Evolutionary conservation across 2,797 vertebrate species (phyloP).

Genomic region (Pipistrellus pipistrellus): DNA sequence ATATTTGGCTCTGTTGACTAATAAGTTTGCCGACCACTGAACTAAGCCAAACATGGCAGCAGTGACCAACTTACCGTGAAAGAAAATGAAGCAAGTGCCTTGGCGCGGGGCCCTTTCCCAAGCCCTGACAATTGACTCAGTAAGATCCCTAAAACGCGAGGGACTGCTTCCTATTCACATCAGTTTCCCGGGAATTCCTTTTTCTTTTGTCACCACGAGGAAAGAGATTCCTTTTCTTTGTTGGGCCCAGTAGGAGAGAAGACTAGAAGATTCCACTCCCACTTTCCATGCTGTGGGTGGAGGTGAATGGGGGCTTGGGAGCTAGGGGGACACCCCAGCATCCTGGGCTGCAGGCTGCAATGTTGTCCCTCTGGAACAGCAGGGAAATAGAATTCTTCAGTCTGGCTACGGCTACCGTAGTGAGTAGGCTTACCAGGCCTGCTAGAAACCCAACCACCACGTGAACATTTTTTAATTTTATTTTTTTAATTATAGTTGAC

Average conservation of each 20-base stretch:
- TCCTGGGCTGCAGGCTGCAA: not conserved
- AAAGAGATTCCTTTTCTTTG: not conserved
- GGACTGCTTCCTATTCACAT: not conserved
- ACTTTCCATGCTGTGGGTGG: not conserved
- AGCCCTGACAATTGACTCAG: not conserved
- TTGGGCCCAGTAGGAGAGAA: not conserved
- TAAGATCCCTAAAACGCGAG: not conserved
- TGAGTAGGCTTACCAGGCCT: not conserved
- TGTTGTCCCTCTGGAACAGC: not conserved
- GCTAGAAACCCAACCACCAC: not conserved
- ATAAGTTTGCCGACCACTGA: no score
- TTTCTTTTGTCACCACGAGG: not conserved
- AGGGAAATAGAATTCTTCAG: not conserved
- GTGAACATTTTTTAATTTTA: not conserved
- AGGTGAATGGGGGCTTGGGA: not conserved
- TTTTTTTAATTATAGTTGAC: not conserved
- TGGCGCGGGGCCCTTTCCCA: not conserved
- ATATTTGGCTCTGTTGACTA: no score
- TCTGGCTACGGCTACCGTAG: not conserved
- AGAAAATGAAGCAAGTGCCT: not conserved
- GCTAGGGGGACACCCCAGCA: no score
- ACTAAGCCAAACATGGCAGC: not conserved
- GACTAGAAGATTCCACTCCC: not conserved
- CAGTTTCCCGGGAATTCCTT: not conserved
- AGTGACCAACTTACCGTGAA: not conserved